A percentile compares a stretch with the other conserved stretches of the same genome.
Evolutionary conservation across 2,113 vertebrate species (phyloP).

Genomic region (Canis aureus): DNA sequence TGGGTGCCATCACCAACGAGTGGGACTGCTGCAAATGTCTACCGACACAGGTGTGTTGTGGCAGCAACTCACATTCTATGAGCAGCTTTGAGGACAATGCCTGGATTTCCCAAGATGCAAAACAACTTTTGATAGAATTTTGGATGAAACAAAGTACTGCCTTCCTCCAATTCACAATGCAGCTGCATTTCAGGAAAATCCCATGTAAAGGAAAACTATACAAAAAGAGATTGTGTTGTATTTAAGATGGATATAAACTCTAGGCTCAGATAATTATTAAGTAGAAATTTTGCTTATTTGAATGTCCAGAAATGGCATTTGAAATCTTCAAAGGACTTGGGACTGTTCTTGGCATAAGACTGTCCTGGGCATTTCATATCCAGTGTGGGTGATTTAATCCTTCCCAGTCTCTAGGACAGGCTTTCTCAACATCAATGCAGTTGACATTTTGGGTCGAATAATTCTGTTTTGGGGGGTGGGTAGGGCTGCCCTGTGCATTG

Average conservation of each 20-base stretch:
- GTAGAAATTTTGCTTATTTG: background rate
- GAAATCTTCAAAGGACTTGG: background rate
- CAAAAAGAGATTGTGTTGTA: background rate
- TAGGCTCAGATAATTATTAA: background rate
- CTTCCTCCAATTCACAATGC: background rate
- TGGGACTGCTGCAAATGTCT: fast-evolving
- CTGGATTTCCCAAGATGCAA: background rate
- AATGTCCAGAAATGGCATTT: background rate
- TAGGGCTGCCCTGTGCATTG: background rate
- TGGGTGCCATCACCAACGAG: background rate
- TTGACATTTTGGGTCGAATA: background rate
- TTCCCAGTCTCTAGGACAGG: background rate
- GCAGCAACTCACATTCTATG: background rate
- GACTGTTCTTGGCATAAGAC: background rate
- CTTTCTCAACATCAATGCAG: background rate
- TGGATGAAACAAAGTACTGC: background rate
- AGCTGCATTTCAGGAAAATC: background rate
- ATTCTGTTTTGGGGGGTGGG: background rate
- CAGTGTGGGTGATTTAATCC: too few species aligned
- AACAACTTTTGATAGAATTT: background rate
- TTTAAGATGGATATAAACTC: background rate
- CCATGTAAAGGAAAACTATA: background rate
- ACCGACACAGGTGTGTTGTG: background rate
- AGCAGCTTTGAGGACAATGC: background rate
- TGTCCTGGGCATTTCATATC: too few species aligned